phyloP scores from a whole-genome alignment of 2,797 vertebrate genomes.

The Lepidocolaptes lacrymiger region DNA sequence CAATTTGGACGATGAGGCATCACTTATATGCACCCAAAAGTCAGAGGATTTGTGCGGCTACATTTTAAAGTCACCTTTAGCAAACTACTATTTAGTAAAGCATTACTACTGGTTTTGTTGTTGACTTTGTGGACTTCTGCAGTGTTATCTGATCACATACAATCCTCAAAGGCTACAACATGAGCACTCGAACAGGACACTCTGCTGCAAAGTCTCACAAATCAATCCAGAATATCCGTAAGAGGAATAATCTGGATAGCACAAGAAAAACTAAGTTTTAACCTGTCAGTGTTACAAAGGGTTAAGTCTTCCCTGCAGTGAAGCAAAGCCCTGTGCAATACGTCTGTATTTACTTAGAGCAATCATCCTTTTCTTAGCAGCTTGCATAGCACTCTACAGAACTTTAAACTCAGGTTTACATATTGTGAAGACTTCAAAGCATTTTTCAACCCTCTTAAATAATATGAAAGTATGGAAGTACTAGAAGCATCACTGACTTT shows the following conservation, averaged over 20 bases:
- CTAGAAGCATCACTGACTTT: background rate
- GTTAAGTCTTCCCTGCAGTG: background rate
- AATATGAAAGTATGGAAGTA: background rate
- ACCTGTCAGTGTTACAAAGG: background rate
- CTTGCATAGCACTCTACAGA: background rate
- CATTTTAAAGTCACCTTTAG: background rate
- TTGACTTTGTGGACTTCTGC: background rate
- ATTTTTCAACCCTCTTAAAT: background rate
- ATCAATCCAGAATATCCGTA: background rate
- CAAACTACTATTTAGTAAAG: background rate
- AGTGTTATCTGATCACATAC: background rate
- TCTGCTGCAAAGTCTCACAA: background rate
- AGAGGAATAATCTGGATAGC: background rate
- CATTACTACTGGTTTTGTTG: background rate
- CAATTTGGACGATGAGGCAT: rapidly evolving
- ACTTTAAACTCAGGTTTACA: background rate
- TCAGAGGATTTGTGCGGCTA: background rate
- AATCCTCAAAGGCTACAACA: background rate
- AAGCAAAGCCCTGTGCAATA: background rate
- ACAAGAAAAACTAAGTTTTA: background rate
- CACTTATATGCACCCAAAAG: rapidly evolving
- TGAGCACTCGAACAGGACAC: background rate
- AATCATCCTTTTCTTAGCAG: background rate
- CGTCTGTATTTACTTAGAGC: background rate
- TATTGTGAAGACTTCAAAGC: background rate